phyloP scores from a whole-genome alignment of 1,140 invertebrate species.

The Callitettix versicolor region DNA sequence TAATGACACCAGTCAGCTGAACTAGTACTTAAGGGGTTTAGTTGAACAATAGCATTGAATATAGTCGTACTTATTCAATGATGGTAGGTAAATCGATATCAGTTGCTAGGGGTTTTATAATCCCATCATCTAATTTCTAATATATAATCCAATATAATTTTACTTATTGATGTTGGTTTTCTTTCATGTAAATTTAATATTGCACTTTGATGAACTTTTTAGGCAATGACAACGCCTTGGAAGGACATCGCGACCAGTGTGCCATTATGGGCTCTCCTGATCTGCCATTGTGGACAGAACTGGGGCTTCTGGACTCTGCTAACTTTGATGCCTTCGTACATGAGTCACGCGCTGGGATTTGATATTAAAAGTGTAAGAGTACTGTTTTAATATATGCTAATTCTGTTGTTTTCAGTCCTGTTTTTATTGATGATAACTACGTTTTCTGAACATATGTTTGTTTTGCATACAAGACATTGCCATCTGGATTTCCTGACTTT shows the following conservation, averaged over 20 bases:
- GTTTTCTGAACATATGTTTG: background rate
- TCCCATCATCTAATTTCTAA: too few species aligned
- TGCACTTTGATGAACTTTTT: background rate
- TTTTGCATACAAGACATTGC: too few species aligned
- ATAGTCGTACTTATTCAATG: too few species aligned
- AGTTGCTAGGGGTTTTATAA: too few species aligned
- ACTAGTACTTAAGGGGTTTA: too few species aligned
- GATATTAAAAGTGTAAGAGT: constrained; percentile 48
- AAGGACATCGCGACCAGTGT: constrained; percentile 22
- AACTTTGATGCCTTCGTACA: constrained; percentile 83
- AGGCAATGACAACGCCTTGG: constrained; percentile 25
- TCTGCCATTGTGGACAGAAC: constrained; percentile 48
- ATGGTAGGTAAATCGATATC: too few species aligned
- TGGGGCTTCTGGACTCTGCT: constrained; percentile 87
- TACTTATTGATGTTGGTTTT: too few species aligned
- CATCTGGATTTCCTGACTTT: too few species aligned
- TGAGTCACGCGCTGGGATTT: constrained; percentile 68
- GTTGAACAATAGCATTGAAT: too few species aligned
- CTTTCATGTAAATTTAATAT: too few species aligned
- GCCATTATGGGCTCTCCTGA: constrained; percentile 47
- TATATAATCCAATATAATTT: too few species aligned
- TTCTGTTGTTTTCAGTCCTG: background rate
- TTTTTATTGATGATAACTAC: background rate
- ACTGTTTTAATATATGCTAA: background rate
- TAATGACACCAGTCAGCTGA: too few species aligned